A percentile compares a stretch with the other conserved stretches of the same genome.
These are phyloP conservation scores for Phyllotreta striolata DNA, from an alignment of 2,888 invertebrate genomes.

Conservation along the genomic window DNA sequence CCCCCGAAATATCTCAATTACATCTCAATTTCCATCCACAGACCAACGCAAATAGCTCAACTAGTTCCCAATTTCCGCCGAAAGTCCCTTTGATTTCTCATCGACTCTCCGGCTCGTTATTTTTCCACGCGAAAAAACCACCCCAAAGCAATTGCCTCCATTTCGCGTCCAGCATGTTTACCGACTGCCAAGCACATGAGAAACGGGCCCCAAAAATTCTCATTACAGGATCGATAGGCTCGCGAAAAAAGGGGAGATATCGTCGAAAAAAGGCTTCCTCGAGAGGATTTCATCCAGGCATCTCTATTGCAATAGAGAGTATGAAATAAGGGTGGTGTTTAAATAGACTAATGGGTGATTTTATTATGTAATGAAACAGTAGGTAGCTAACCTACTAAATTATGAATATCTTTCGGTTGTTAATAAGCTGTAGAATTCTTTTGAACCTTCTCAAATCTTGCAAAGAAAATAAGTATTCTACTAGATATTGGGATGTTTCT, in stretches of 20 bases:
- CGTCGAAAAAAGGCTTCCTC: constrained; percentile 4
- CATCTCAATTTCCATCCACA: constrained; percentile 6
- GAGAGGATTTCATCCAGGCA: neutral
- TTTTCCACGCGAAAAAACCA: constrained; percentile 14
- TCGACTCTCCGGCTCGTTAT: constrained; percentile 5
- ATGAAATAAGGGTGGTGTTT: too few relatives aligned
- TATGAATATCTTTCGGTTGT: too few relatives aligned
- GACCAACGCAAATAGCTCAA: too few relatives aligned
- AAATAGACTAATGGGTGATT: too few relatives aligned
- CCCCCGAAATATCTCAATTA: constrained; percentile 1
- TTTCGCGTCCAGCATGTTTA: constrained; percentile 25
- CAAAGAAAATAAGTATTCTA: too few relatives aligned
- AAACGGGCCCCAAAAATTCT: neutral
- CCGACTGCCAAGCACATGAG: constrained; percentile 8
- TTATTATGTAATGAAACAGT: too few relatives aligned
- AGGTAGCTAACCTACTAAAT: too few relatives aligned
- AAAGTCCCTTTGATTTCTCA: too few relatives aligned
- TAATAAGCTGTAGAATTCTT: too few relatives aligned
- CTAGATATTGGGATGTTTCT: too few relatives aligned
- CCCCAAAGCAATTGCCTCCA: constrained; percentile 31
- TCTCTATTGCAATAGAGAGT: too few relatives aligned
- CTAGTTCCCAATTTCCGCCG: neutral
- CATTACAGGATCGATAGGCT: constrained; percentile 67
- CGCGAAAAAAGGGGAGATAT: constrained; percentile 68
- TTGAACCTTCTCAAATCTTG: too few relatives aligned